Percentiles rank a stretch among this genome's conserved stretches.
Evolutionary conservation across 1,140 invertebrate species (phyloP).

Genomic region (Halyomorpha halys): DNA sequence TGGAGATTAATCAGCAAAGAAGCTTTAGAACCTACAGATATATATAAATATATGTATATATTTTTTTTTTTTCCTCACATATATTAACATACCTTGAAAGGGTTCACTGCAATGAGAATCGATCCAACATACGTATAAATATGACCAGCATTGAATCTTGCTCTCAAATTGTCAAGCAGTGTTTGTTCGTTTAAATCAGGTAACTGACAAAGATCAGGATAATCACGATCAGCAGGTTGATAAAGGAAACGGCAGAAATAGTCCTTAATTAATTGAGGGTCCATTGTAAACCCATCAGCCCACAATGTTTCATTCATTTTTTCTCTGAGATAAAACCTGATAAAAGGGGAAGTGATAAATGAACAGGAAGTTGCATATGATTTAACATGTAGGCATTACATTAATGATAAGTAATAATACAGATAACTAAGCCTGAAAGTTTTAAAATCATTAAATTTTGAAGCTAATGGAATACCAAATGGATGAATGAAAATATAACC

Average conservation of each 20-base stretch:
- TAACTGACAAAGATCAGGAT: slow-evolving; percentile 88
- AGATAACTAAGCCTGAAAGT: not conserved
- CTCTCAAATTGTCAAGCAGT: slow-evolving; percentile 78
- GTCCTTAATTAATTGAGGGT: slow-evolving; percentile 78
- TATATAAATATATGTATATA: too few species aligned
- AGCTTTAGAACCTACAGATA: too few species aligned
- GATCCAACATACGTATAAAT: slow-evolving; percentile 96
- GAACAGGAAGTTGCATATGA: not conserved
- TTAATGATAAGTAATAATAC: not conserved
- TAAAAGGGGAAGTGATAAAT: slow-evolving; percentile 28
- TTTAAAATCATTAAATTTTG: not conserved
- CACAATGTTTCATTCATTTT: slow-evolving; percentile 66
- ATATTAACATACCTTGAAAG: slow-evolving; percentile 47
- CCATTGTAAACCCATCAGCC: slow-evolving; percentile 77
- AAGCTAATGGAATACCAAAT: not conserved
- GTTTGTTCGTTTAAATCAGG: slow-evolving; percentile 91
- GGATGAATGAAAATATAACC: not conserved
- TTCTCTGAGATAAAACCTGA: slow-evolving; percentile 71
- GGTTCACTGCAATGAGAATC: slow-evolving; percentile 86
- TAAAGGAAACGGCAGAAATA: slow-evolving; percentile 85
- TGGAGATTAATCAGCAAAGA: too few species aligned
- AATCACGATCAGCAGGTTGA: slow-evolving; percentile 80
- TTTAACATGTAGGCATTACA: not conserved
- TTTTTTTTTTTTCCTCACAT: too few species aligned
- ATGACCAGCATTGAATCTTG: slow-evolving; percentile 79